phyloP scores from a whole-genome alignment of 1,140 invertebrate genomes.

The Lasioglossum albipes region DNA sequence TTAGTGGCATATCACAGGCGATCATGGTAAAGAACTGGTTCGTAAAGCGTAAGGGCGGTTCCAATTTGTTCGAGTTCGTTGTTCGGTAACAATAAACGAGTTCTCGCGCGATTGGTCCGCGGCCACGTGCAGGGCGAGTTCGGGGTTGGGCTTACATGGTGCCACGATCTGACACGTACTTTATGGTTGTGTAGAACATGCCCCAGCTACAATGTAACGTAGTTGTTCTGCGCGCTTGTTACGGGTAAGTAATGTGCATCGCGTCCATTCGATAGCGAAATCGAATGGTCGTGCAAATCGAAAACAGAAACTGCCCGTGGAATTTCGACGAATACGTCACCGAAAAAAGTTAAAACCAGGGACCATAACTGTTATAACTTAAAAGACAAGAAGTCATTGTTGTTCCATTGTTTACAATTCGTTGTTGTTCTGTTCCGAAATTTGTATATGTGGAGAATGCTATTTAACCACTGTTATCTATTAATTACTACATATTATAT shows the following conservation, averaged over 20 bases:
- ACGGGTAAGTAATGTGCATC: slow-evolving; percentile 72
- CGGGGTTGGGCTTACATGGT: slow-evolving; percentile 30
- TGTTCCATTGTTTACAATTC: too few species aligned
- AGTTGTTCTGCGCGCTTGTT: slow-evolving; percentile 72
- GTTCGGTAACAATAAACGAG: slow-evolving; percentile 55
- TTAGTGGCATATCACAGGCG: neutral
- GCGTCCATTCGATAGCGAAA: slow-evolving; percentile 67
- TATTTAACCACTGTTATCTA: too few species aligned
- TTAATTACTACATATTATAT: too few species aligned
- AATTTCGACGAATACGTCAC: neutral
- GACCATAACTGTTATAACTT: too few species aligned
- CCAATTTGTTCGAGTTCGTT: neutral
- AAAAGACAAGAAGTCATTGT: too few species aligned
- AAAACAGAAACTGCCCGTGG: slow-evolving; percentile 19
- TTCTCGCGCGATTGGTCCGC: slow-evolving; percentile 42
- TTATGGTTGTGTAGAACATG: slow-evolving; percentile 75
- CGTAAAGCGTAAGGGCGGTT: neutral
- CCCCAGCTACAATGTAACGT: slow-evolving; percentile 66
- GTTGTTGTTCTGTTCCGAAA: too few species aligned
- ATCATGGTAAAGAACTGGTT: neutral
- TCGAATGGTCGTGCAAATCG: slow-evolving; percentile 35
- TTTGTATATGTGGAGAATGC: too few species aligned
- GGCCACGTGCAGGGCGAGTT: neutral
- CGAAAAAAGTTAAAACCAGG: neutral
- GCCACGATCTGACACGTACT: slow-evolving; percentile 68